Evolutionary conservation across 2,113 vertebrate species (phyloP), one percentile per base, ranked within the genome.

Genomic region (Gymnorhina tibicen): DNA sequence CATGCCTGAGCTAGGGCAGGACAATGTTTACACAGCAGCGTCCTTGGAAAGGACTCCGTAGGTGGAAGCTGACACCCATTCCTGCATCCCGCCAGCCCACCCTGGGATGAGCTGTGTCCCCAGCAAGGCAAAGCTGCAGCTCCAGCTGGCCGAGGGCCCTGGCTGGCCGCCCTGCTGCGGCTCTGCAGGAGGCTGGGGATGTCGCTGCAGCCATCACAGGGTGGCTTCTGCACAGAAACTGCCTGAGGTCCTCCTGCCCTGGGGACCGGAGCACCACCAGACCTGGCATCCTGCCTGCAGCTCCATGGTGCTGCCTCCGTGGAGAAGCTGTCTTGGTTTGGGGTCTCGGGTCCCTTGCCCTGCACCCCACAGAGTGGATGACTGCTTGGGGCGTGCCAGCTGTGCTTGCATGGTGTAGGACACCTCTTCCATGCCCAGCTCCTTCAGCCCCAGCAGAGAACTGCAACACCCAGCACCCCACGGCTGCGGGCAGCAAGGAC

Each of bases 291-390:
- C 68, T 46, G 13, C 49, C 39, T 64, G 53, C 49, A 64, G 41
- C 50, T 85, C 59, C 18, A 44, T 0, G 2, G 10, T 39, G 47
- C 69, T 78, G 42, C 33, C 26, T 46, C 35, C 3, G 1, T 21
- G 37, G 77, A 75, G 55, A 81, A 49, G 35, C 13, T 2, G 1
- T 13, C 64, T 32, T 41, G 22, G 35, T 42, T 42, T 42, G 76
- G 62, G 44, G 35, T 73, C 32, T 85, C 72, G 46, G 20, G 7
- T 49, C 35, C 60, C 26, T 60, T 4, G 16, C 11, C 21, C 33
- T 7, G 12, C 18, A 11, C 10, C 22, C 28, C 1, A 0, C 4
- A 20, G 26, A 5, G 16, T 2, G 6, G n/a, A 24, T 26, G 27
- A 27, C 14, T 41, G 14, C 52, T 58, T 17, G 15, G 41, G 16